A percentile compares a stretch with the other conserved stretches of the same genome.
phyloP scores from a whole-genome alignment of 2,113 vertebrate species.

The Mungos mungo region DNA sequence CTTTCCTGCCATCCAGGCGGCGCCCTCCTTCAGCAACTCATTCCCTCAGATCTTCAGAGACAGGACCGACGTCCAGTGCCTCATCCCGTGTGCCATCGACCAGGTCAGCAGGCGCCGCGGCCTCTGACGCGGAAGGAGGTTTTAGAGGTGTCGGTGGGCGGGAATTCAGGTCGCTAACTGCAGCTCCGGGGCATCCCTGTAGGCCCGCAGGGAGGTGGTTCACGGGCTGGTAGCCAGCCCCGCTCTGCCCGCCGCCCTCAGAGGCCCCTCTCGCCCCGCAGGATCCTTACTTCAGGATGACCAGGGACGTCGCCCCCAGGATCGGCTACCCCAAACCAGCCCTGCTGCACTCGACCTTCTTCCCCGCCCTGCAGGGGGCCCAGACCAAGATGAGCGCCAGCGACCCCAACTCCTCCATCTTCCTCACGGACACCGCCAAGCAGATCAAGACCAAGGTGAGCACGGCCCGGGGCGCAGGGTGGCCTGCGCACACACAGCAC shows the following conservation, averaged over 20 bases:
- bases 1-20: conserved; percentile 97
- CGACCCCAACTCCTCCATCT: conserved; percentile 96
- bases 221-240: not conserved
- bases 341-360: conserved; percentile 96
- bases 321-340: conserved; percentile 95
- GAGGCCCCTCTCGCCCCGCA: conserved; percentile 63
- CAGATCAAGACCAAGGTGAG: conserved; percentile 98
- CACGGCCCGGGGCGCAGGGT: accelerated
- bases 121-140: no score
- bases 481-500: not conserved
- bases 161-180: accelerated
- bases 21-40: conserved; percentile 96
- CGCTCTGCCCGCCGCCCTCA: not conserved
- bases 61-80: conserved; percentile 93
- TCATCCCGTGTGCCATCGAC: conserved; percentile 98
- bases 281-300: conserved; percentile 99
- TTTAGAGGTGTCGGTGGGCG: accelerated
- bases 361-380: conserved; percentile 97
- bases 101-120: conserved; percentile 86
- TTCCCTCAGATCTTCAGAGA: conserved; percentile 95
- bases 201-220: not conserved
- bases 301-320: conserved; percentile 95
- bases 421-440: conserved; percentile 96
- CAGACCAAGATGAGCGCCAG: conserved; percentile 99
- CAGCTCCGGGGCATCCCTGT: not conserved